Evolutionary conservation across 2,888 invertebrate genomes (phyloP).

Genomic region (Antheraea yamamai): DNA sequence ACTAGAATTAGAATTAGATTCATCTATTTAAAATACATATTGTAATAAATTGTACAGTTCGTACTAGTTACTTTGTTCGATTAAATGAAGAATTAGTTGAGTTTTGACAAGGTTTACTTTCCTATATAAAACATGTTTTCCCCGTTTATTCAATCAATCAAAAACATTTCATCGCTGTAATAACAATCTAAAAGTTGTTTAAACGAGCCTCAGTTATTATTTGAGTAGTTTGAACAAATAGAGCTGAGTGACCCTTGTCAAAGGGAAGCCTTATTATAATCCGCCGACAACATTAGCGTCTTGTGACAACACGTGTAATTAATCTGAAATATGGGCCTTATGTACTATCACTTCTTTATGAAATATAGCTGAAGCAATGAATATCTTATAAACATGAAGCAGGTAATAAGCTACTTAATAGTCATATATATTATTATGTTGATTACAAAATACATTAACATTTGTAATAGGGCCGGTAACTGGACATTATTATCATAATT

Average conservation of each 20-base stretch:
- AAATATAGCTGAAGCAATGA: not conserved
- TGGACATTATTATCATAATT: not conserved
- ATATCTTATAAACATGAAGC: not conserved
- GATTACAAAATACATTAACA: not conserved
- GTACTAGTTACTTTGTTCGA: not conserved
- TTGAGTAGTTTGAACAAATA: constrained; percentile 46
- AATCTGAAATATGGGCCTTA: constrained; percentile 42
- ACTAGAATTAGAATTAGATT: not conserved
- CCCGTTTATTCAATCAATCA: not conserved
- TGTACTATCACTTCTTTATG: not conserved
- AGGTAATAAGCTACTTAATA: not conserved
- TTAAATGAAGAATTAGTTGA: not conserved
- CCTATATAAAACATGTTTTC: not conserved
- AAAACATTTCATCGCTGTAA: constrained; percentile 14
- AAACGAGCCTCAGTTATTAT: constrained; percentile 20
- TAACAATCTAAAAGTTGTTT: constrained; percentile 16
- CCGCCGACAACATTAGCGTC: constrained; percentile 57
- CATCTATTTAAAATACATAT: not conserved
- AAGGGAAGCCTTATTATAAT: constrained; percentile 40
- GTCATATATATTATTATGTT: not conserved
- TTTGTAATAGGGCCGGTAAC: not conserved
- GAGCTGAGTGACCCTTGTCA: constrained; percentile 57
- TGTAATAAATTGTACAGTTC: not conserved
- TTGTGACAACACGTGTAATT: constrained; percentile 57
- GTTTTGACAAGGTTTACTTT: constrained; percentile 11